Conservation (phyloP, 2,113 vertebrate species). For the Athene noctua region DNA sequence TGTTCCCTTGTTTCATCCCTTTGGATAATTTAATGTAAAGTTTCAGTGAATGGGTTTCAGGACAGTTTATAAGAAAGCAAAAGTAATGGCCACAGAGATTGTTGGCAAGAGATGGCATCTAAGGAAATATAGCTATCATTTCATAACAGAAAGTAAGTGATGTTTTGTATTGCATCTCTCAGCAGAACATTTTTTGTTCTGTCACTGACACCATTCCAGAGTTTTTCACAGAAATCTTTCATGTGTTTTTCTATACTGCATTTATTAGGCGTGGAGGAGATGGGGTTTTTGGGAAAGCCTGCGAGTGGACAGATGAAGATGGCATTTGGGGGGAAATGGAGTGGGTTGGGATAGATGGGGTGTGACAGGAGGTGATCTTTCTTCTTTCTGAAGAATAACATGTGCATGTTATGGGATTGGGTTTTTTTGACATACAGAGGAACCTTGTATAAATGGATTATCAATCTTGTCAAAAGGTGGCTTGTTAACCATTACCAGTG, state of each 20-base stretch:
- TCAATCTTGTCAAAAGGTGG: neutral
- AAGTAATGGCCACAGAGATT: neutral
- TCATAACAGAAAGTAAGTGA: neutral
- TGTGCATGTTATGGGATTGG: fast-evolving
- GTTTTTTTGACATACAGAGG: neutral
- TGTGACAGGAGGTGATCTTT: neutral
- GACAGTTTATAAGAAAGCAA: neutral
- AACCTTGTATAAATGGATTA: neutral
- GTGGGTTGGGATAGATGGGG: neutral
- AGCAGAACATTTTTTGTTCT: neutral
- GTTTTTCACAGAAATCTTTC: neutral
- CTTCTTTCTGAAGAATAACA: neutral
- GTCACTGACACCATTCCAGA: neutral
- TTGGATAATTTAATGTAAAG: neutral
- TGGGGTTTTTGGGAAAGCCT: neutral
- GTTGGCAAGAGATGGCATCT: neutral
- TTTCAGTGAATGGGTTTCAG: neutral
- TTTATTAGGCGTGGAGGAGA: neutral
- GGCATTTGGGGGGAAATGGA: neutral
- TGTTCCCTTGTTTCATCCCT: neutral
- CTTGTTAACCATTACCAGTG: neutral
- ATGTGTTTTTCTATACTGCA: neutral
- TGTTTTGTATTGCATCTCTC: neutral
- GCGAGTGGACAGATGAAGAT: neutral
- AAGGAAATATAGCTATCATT: neutral